A percentile compares a stretch with the other conserved stretches of the same genome.
Conservation (phyloP, 2,113 vertebrate genomes). For the Antigone vipio region DNA sequence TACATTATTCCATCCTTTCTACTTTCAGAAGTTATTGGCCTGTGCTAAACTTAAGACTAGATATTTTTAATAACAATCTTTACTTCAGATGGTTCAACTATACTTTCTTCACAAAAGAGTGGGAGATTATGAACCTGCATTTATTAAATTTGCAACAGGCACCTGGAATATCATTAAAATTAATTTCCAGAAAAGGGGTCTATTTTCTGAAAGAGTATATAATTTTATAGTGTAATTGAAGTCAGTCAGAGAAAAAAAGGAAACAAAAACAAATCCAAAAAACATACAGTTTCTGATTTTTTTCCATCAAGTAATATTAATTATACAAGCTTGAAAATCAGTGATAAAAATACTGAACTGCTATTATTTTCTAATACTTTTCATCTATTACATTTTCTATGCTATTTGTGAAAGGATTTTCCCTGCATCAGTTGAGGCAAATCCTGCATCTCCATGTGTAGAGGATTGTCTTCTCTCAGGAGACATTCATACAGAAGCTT, state of each 20-base stretch:
- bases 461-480: background rate
- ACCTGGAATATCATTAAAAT: background rate
- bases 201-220: background rate
- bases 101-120: background rate
- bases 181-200: background rate
- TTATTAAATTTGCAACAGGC: background rate
- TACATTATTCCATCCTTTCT: background rate
- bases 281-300: fast-evolving
- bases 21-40: background rate
- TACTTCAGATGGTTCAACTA: background rate
- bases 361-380: background rate
- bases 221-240: background rate
- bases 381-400: background rate
- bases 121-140: background rate
- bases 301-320: background rate
- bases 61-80: background rate
- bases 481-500: background rate
- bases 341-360: background rate
- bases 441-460: background rate
- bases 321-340: background rate
- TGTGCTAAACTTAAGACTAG: background rate
- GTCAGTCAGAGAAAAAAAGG: background rate
- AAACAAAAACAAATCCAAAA: background rate
- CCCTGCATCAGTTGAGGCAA: background rate
- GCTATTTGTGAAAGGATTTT: background rate